Evolutionary conservation across 2,797 vertebrate genomes (phyloP), one percentile per base, ranked within the genome.

Genomic region (Labeo calbasu): DNA sequence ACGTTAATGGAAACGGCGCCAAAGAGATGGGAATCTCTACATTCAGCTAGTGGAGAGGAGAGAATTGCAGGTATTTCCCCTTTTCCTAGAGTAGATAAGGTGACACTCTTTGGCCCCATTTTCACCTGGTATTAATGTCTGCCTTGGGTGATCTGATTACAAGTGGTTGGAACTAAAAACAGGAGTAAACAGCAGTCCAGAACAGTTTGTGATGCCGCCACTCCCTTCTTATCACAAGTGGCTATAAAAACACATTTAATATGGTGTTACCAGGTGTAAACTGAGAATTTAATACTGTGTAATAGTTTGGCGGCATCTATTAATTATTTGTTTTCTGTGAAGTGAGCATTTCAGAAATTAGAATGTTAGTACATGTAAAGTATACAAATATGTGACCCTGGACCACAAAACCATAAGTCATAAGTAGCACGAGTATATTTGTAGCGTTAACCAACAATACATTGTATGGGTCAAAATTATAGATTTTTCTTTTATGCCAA

Each of bases 1-100:
- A 84, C 88, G 0, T 89, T 92, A 0, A 70, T 97, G 85, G 96
- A 95, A 81, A 91, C 92, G 0, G 90, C 95, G 8, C 94, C 95
- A 0, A 90, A 91, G 83, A 88, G 92, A 81, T 99, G 97, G 98
- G 92, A 93, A 46, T 90, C 91, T 5, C 25, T 94, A 63, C 89
- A 90, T 21, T 91, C 86, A 43, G 80, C 87, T 0, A 46, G 59
- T 6, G 82, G 77, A 81, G 93, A 95, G 8, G 91, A 94, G 48
- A 59, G 21, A 17, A 91, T 95, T 66, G 23, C 88, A 51, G 89
- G 89, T 92, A 83, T 87, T 59, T 28, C 63, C 61, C 83, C 59
- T 88, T 88, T 91, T 65, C 84, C 79, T 55, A 1, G 23, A 32
- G n/a, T 4, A 75, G 36, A 77, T 59, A 5, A 43, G 23, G 40